Base-by-base conservation (phyloP, 2,797 vertebrate genomes). In the Zenarchopterus dispar region DNA sequence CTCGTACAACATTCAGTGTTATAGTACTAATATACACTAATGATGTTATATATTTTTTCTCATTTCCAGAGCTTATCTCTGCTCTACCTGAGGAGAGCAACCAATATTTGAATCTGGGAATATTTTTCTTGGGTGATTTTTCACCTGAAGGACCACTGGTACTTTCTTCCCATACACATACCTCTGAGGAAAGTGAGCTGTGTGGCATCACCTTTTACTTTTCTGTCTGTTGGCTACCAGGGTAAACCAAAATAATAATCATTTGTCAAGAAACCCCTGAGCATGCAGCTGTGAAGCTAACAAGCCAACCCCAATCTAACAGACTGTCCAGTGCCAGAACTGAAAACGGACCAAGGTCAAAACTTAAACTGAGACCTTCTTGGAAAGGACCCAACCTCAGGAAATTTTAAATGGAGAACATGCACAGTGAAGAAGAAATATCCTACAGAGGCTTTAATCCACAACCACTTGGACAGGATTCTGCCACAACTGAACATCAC, bases 231-330 rank as follows among this genome's bases (percentile, higher is more conserved):
- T 50, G 46, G 52, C 70, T 16, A 43, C 52, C 23, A 66, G 70
- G 68, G 73, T 72, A 39, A 68, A 75, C 60, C 45, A 44, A 66
- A 77, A 62, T 60, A 51, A 60, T 45, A 42, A 41, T 56, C 66
- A 31, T 46, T 56, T 36, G 44, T 57, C 65, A 53, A 3, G 23
- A 11, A 80, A 70, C 78, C 61, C 75, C 62, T 81, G 70, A 76
- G 81, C 80, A 81, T 84, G 78, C 67, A 69, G 84, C 66, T 67
- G 26, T 80, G 73, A 77, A 82, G 80, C 76, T 82, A 80, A 78
- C 24, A 62, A 70, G 73, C 45, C 31, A 58, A 77, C 47, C 36
- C 52, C 31, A 73, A 36, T 69, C 26, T 45, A 6, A 39, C 36
- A 55, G 67, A 57, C 57, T 53, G 76, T 60, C 50, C 46, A 0